A percentile compares a stretch with the other conserved stretches of the same genome.
phyloP scores from a whole-genome alignment of 2,888 invertebrate species.

The Dynastes maya region DNA sequence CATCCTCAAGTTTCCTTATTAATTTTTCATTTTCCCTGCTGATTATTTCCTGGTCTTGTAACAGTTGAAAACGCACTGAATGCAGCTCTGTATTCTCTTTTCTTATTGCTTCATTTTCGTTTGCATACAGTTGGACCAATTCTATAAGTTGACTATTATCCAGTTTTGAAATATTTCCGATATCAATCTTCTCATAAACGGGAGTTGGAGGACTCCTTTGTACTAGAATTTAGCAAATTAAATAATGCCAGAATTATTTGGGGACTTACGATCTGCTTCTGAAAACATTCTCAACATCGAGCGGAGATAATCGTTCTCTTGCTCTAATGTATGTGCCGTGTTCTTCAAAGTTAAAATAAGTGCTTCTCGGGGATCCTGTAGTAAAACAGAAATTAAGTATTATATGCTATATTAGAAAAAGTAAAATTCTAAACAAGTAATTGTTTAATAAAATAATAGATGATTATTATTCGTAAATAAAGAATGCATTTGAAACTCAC shows the following conservation, averaged over 20 bases:
- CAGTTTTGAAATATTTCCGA: conserved; percentile 82
- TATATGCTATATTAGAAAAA: neutral
- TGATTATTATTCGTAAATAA: too few species aligned
- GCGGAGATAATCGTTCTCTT: conserved; percentile 91
- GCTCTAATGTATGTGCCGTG: conserved; percentile 87
- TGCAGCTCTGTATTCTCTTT: conserved; percentile 91
- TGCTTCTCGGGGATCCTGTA: conserved; percentile 92
- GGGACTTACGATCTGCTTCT: conserved; percentile 67
- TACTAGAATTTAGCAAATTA: conserved; percentile 16
- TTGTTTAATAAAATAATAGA: too few species aligned
- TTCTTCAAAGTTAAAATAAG: conserved; percentile 90
- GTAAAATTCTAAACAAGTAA: neutral
- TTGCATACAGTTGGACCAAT: conserved; percentile 88
- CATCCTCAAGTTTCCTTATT: conserved; percentile 89
- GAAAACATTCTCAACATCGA: conserved; percentile 73
- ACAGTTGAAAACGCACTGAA: conserved; percentile 83
- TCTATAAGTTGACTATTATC: conserved; percentile 87
- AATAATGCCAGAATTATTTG: neutral
- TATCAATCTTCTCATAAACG: conserved; percentile 73
- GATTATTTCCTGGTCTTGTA: conserved; percentile 91
- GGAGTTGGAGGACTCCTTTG: conserved; percentile 67
- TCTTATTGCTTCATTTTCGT: conserved; percentile 84
- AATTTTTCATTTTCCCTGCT: conserved; percentile 93
- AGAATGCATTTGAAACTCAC: conserved; percentile 71
- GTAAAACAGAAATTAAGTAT: neutral